Evolutionary conservation across 2,113 vertebrate species (phyloP).

Genomic region (Burhinus oedicnemus): DNA sequence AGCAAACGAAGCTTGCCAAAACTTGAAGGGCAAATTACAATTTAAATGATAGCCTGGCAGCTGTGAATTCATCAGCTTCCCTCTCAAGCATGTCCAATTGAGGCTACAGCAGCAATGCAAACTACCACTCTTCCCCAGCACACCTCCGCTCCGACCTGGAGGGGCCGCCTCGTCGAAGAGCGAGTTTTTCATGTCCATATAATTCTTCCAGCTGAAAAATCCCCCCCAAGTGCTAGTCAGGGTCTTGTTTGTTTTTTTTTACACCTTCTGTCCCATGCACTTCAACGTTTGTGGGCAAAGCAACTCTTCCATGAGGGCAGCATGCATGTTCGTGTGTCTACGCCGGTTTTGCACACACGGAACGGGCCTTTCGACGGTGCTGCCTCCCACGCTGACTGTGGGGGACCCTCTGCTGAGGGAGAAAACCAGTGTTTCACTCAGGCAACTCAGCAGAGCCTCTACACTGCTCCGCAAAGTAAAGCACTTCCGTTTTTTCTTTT

Average conservation of each 20-base stretch:
- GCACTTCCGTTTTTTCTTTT: neutral
- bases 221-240: too few relatives aligned
- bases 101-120: neutral
- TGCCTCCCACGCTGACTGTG: neutral
- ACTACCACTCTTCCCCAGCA: neutral
- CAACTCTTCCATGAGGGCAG: too few relatives aligned
- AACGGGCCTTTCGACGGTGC: accelerated
- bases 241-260: too few relatives aligned
- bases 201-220: neutral
- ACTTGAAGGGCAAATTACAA: conserved; percentile 30
- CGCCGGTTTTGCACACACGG: neutral
- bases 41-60: conserved; percentile 26
- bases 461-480: neutral
- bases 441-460: neutral
- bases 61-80: conserved; percentile 17
- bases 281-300: too few relatives aligned
- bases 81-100: neutral
- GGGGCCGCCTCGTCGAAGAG: neutral
- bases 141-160: neutral
- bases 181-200: accelerated
- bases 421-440: too few relatives aligned
- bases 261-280: too few relatives aligned
- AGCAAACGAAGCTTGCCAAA: conserved; percentile 1
- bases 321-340: too few relatives aligned
- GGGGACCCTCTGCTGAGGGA: neutral